Evolutionary conservation across 2,888 invertebrate species (phyloP).

Genomic region (Blastobasis lacticolella): DNA sequence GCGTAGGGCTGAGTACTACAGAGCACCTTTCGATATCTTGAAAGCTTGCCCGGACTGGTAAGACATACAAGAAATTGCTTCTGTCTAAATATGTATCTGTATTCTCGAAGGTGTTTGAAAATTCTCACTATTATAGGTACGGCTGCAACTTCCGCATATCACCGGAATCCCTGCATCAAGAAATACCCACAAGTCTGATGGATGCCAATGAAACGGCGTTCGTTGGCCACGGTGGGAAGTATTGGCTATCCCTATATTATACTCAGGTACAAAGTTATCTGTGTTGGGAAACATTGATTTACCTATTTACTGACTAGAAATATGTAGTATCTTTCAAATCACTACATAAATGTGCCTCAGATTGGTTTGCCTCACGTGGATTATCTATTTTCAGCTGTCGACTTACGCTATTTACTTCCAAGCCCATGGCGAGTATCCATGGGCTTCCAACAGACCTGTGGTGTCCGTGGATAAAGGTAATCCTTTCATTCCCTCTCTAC

Average conservation of each 20-base stretch:
- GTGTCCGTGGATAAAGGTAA: constrained; percentile 54
- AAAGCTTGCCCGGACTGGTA: constrained; percentile 66
- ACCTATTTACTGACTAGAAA: too few species aligned
- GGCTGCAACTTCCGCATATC: constrained; percentile 63
- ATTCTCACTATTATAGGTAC: constrained; percentile 36
- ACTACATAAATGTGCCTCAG: not conserved
- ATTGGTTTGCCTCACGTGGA: too few species aligned
- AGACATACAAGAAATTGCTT: constrained; percentile 8
- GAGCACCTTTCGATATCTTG: constrained; percentile 60
- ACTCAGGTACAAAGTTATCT: constrained; percentile 40
- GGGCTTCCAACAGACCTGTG: constrained; percentile 60
- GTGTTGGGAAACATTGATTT: not conserved
- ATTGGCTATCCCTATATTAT: constrained; percentile 62
- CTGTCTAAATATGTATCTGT: not conserved
- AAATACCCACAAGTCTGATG: constrained; percentile 42
- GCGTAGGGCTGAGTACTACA: constrained; percentile 59
- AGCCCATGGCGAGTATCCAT: constrained; percentile 66
- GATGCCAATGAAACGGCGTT: constrained; percentile 64
- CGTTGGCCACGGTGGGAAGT: constrained; percentile 63
- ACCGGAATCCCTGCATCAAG: constrained; percentile 46
- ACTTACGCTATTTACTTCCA: constrained; percentile 66
- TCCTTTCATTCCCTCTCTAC: not conserved
- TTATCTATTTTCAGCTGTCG: constrained; percentile 42
- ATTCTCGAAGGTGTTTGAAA: not conserved
- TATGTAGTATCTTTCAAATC: too few species aligned